These are phyloP conservation scores for Tridacna crocea DNA, from an alignment of 2,888 invertebrate genomes.

Conservation along the genomic window DNA sequence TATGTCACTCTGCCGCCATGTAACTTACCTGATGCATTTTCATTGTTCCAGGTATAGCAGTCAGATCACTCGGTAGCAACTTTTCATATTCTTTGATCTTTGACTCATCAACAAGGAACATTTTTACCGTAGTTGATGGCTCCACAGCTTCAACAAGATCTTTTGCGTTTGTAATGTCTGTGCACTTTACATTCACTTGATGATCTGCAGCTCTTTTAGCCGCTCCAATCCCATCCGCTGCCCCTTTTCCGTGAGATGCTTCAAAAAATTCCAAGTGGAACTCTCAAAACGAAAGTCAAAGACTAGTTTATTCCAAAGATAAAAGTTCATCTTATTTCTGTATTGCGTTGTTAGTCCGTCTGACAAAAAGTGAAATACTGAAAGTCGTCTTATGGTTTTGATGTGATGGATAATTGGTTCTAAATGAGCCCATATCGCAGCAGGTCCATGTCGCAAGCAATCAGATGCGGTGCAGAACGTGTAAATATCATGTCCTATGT, in stretches of 20 bases:
- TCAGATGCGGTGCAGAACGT: slow-evolving; percentile 27
- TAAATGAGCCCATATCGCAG: slow-evolving; percentile 83
- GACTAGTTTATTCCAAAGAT: slow-evolving; percentile 36
- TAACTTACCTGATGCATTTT: slow-evolving; percentile 22
- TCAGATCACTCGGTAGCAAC: not conserved
- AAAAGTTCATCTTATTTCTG: slow-evolving; percentile 80
- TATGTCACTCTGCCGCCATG: too few species aligned
- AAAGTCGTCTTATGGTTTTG: not conserved
- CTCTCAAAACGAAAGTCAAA: slow-evolving; percentile 64
- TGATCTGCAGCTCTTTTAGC: slow-evolving; percentile 75
- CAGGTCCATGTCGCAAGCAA: slow-evolving; percentile 74
- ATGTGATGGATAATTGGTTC: slow-evolving; percentile 69
- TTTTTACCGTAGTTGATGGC: not conserved
- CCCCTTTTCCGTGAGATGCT: slow-evolving; percentile 80
- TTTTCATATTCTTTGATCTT: not conserved
- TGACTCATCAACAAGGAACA: slow-evolving; percentile 6
- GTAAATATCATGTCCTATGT: slow-evolving; percentile 39
- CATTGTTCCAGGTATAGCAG: slow-evolving; percentile 14
- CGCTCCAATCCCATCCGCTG: slow-evolving; percentile 79
- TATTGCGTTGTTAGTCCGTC: slow-evolving; percentile 83
- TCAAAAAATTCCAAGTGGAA: slow-evolving; percentile 79
- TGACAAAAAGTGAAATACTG: slow-evolving; percentile 67
- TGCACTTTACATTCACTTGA: slow-evolving; percentile 33
- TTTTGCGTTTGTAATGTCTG: slow-evolving; percentile 1
- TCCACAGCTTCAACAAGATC: slow-evolving; percentile 3